phyloP scores from a whole-genome alignment of 1,140 invertebrate species.

The Metaphire vulgaris region DNA sequence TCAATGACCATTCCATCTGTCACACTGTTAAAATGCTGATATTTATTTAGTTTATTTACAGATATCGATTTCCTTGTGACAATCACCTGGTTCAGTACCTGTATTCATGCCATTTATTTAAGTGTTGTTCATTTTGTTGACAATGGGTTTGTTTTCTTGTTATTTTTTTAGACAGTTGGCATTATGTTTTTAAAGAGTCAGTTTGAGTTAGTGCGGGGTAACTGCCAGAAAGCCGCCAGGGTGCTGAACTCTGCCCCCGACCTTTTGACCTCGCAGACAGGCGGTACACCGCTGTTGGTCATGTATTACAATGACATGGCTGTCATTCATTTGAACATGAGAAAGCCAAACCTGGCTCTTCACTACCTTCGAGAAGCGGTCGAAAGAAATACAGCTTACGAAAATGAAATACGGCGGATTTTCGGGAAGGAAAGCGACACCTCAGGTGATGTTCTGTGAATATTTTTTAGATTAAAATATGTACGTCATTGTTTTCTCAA shows the following conservation, averaged over 20 bases:
- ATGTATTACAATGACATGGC: conserved; percentile 84
- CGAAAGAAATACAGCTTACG: conserved; percentile 53
- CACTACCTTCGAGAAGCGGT: conserved; percentile 79
- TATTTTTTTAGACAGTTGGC: conserved; percentile 56
- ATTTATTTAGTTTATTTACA: too few relatives aligned
- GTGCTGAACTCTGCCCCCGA: conserved; percentile 58
- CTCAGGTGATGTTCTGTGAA: too few relatives aligned
- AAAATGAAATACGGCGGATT: not conserved
- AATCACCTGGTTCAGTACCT: too few relatives aligned
- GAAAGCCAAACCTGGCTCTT: conserved; percentile 75
- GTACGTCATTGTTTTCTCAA: too few relatives aligned
- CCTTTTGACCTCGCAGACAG: not conserved
- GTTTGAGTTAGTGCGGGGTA: conserved; percentile 64
- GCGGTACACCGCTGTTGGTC: conserved; percentile 49
- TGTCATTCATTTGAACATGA: conserved; percentile 75
- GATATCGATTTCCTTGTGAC: too few relatives aligned
- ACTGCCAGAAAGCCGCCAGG: conserved; percentile 63
- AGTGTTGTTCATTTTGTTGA: too few relatives aligned
- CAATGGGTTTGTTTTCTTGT: conserved; percentile 10
- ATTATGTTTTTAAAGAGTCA: conserved; percentile 64
- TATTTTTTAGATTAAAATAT: too few relatives aligned
- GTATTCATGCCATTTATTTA: too few relatives aligned
- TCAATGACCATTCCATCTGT: too few relatives aligned
- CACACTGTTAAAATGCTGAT: too few relatives aligned
- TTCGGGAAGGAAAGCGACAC: not conserved